phyloP scores from a whole-genome alignment of 2,888 invertebrate genomes.

The Caenorhabditis virilis region DNA sequence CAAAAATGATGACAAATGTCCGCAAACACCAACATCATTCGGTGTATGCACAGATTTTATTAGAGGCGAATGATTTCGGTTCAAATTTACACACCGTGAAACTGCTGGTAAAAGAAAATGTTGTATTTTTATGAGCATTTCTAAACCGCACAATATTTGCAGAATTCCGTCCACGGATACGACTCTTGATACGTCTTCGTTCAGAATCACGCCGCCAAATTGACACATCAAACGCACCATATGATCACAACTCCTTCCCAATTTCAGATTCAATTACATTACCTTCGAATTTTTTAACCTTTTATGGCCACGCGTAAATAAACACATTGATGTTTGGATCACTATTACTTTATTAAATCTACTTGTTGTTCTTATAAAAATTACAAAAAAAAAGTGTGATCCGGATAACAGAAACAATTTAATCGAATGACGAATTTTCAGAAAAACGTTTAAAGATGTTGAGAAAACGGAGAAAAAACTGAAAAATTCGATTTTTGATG shows the following conservation, averaged over 20 bases:
- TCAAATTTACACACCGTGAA: too few relatives aligned
- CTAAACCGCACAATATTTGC: conserved; percentile 2
- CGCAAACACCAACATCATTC: too few relatives aligned
- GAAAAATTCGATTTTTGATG: conserved; percentile 16
- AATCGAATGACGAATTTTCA: conserved; percentile 23
- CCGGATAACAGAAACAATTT: conserved; percentile 5
- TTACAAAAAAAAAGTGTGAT: too few relatives aligned
- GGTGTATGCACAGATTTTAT: too few relatives aligned
- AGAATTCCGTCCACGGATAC: conserved; percentile 33
- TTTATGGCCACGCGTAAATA: conserved; percentile 27
- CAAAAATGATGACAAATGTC: too few relatives aligned
- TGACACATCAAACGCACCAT: conserved; percentile 7
- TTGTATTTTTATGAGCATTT: too few relatives aligned
- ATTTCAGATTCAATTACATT: conserved; percentile 11
- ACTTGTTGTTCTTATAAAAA: too few relatives aligned
- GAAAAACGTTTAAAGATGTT: conserved; percentile 17
- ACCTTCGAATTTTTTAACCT: conserved; percentile 6
- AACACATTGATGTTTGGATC: too few relatives aligned
- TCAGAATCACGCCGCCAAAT: conserved; percentile 9
- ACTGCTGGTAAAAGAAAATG: too few relatives aligned
- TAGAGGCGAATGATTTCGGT: too few relatives aligned
- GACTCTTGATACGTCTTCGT: conserved; percentile 16
- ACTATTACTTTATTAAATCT: too few relatives aligned
- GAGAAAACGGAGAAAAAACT: conserved; percentile 10
- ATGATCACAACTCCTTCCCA: conserved; percentile 2